Conservation (phyloP, 2,113 vertebrate species). For the Chaetura pelagica region DNA sequence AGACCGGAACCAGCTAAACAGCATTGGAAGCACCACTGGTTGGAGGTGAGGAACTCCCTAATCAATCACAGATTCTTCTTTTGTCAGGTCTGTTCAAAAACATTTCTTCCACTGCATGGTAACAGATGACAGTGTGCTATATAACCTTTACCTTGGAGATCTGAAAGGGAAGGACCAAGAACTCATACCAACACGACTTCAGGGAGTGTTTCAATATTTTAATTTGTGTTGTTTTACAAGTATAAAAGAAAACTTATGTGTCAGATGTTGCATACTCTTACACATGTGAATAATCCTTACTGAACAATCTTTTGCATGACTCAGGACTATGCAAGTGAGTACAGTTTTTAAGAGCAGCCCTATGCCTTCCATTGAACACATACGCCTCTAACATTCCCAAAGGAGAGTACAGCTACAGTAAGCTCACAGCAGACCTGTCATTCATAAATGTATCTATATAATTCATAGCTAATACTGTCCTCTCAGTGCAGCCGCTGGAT, state of each 20-base stretch:
- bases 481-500: not conserved
- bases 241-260: not conserved
- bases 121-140: not conserved
- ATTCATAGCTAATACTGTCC: not conserved
- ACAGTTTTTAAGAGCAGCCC: not conserved
- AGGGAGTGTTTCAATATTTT: not conserved
- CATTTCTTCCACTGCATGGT: not conserved
- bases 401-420: not conserved
- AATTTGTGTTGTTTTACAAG: slow-evolving; percentile 41
- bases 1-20: not conserved
- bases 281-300: not conserved
- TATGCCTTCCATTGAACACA: not conserved
- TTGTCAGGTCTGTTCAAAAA: not conserved
- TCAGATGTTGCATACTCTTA: not conserved
- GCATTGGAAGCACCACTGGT: not conserved
- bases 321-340: not conserved
- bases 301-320: not conserved
- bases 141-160: not conserved
- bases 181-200: slow-evolving; percentile 1
- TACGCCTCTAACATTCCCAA: not conserved
- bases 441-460: not conserved
- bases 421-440: not conserved
- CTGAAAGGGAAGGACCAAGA: not conserved
- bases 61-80: not conserved
- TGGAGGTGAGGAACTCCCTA: not conserved